Base-by-base conservation (phyloP, 2,888 invertebrate genomes). In the Campoplex capitator region DNA sequence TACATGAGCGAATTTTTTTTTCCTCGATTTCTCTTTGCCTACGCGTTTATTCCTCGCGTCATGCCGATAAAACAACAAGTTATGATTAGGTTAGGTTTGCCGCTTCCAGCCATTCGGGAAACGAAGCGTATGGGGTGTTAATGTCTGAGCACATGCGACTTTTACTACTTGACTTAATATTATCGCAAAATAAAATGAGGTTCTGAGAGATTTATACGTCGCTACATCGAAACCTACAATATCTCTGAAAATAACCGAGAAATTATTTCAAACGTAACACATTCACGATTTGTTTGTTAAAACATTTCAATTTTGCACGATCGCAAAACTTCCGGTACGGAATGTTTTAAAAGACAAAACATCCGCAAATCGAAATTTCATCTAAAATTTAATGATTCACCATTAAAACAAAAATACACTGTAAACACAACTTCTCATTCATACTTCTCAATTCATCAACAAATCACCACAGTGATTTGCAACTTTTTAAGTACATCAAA, bases 101-200 rank as follows among this genome's bases (percentile, higher is more conserved):
- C 48, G 65, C 23, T 32, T 48, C n/a, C 16, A 38, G 38, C 51
- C 42, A 54, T 45, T 58, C 68, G 28, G 42, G 56, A 70, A 70
- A 70, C 58, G 58, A 56, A 62, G 23, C 45, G 32, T 6, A 8
- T 42, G 32, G 23, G 18, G 32, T 16, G 62, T 13, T 45, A 68
- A 73, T 70, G 85, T 75, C 76, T 28, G 75, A 83, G 68, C 71
- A 45, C 28, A 62, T 68, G 28, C 62, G 62, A 70, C 74, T 75
- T 82, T 77, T 83, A 85, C 77, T 76, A 83, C 78, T 77, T 65
- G 28, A 45, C 48, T 48, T 58, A 18, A 48, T 76, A 58, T 56
- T 18, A 65, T 38, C 16, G 51, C 18, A 48, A 28, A 38, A 45
- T 80, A 71, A 13, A 62, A 58, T 58, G 80, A 73, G 80, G 2